Evolutionary conservation across 35 echinoderm and acorn worm species (phyloP), one percentile per base, ranked within the genome.

Genomic region (Heliocidaris erythrogramma): DNA sequence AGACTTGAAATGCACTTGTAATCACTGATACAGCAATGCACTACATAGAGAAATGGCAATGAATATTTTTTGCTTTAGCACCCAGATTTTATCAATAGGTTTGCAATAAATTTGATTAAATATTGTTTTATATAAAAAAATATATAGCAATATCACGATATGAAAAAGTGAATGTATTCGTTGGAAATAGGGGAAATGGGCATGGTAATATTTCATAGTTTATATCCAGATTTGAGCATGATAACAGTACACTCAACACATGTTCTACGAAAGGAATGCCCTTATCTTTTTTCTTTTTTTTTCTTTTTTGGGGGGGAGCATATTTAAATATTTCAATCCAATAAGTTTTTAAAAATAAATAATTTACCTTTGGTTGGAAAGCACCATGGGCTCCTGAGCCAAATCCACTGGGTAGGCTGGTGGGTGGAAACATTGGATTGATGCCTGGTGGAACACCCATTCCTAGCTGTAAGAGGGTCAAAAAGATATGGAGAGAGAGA

Each of bases 301-400:
- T 42, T 42, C 35, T 1, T 42, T 42, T 42, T 1, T 42, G n/a
- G 30, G 71, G 65, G 49, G 49, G 21, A 35, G 90, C 90, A 92
- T 10, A 92, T 31, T 31, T 4, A 29, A 91, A 12, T 86, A 27
- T 86, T 86, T 86, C 0, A 86, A 6, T 7, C 1, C 65, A n/a
- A 18, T 14, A 4, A 84, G n/a, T 14, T 84, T 84, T n/a, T 14
- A 84, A n/a, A n/a, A n/a, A n/a, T 96, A 32, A 30, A 89, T 13
- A 30, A 32, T 30, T 12, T 96, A 96, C 95, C 95, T 96, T 96
- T 50, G 95, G 95, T 90, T 96, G 95, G 93, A 96, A 96, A 12
- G 95, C 95, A 86, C 94, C 94, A 61, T 95, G 94, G 49, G 86
- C 94, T 27, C 95, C 95, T 65, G 95, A 96, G 4, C 95, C 95